Percentiles rank a stretch among this genome's conserved stretches.
These are phyloP conservation scores for Myiozetetes cayanensis DNA, from an alignment of 2,113 vertebrate species.

Conservation along the genomic window DNA sequence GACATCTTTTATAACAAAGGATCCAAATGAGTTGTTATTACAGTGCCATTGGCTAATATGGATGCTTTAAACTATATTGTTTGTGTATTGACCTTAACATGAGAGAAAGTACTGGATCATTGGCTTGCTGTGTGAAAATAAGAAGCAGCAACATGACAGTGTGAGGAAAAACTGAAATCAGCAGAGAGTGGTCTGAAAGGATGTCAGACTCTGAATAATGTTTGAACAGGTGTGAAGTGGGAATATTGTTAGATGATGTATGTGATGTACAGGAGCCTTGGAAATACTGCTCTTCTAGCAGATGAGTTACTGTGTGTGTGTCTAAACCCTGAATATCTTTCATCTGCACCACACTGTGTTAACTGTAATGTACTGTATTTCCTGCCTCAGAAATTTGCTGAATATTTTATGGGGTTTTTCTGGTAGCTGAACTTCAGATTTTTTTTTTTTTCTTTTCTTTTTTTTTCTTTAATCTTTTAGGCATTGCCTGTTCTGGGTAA, in stretches of 20 bases:
- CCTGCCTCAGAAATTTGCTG: conserved; percentile 44
- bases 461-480: neutral
- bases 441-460: neutral
- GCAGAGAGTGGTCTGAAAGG: conserved; percentile 5
- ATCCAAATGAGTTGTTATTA: conserved; percentile 15
- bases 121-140: neutral
- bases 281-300: conserved; percentile 18
- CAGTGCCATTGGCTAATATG: conserved; percentile 1
- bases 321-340: conserved; percentile 20
- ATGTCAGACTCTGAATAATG: conserved; percentile 44
- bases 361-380: conserved; percentile 10
- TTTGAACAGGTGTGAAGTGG: conserved; percentile 6
- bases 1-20: conserved; percentile 20
- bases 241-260: conserved; percentile 20
- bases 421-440: conserved; percentile 7
- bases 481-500: neutral
- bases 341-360: neutral
- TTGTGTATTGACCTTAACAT: conserved; percentile 37
- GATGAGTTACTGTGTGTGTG: neutral
- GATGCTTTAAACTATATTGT: conserved; percentile 21
- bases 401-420: conserved; percentile 37
- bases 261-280: neutral
- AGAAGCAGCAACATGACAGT: neutral
- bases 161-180: conserved; percentile 4
- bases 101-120: conserved; percentile 32